Base-by-base conservation (phyloP, 2,797 vertebrate species). In the Hipposideros larvatus region DNA sequence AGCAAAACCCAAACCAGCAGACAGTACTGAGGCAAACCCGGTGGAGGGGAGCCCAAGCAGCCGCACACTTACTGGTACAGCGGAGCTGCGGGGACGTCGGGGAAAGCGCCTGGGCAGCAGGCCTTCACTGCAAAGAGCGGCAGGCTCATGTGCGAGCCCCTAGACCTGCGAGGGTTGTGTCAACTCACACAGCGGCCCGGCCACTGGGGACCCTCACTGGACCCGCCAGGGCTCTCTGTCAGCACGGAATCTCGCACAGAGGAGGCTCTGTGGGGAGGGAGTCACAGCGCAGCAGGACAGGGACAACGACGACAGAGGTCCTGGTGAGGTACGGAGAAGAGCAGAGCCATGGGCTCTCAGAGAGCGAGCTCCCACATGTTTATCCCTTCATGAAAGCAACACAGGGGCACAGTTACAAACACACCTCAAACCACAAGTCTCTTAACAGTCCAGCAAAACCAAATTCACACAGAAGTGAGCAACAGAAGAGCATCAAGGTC, bases 291-390 rank as follows among this genome's bases (percentile, higher is more conserved):
- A n/a, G 41, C n/a, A 7, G 34, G 61, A 53, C 5, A 14, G 10
- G 28, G 43, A 18, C 31, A 4, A 2, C 1, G 11, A 2, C 15
- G 26, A 31, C 82, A 43, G 16, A 71, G 53, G 18, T 11, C 21
- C 11, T 11, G 63, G 18, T 7, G 1, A 13, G 13, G 5, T 4
- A 0, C 1, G 1, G 22, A 14, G 21, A 16, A 7, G 24, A 26
- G 13, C 28, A 63, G 31, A 21, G 66, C 31, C 5, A 1, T 0
- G 11, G 41, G 1, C 13, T 24, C 82, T 10, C 14, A 24, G 65
- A 31, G 2, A 14, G n/a, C 15, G 2, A 7, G 37, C 14, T 1
- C 11, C 31, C 16, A 5, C 8, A 0, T 59, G 16, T 2, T 3
- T 3, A 7, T 24, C 48, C 18, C 31, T 51, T 51, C 24, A 19